Base-by-base conservation (phyloP, 1,140 invertebrate genomes). In the Penaeus indicus region DNA sequence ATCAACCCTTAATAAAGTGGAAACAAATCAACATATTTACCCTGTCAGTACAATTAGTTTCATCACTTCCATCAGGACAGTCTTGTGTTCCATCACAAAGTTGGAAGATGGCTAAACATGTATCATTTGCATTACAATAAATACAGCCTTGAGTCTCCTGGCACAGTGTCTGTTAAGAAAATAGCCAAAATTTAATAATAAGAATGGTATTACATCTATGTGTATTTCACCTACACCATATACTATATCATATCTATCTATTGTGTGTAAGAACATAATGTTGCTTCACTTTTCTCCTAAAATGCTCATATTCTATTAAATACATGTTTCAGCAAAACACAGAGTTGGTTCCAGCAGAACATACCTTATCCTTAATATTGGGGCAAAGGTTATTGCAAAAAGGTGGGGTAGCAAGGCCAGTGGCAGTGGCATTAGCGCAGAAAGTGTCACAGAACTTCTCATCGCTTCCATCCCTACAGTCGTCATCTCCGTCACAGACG, bases 61-160 rank as follows among this genome's bases (percentile, higher is more conserved):
- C 97, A 93, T 98, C 97, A 4, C 95, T 95, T 61, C 95, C 94
- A 92, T 97, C 96, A 22, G 93, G 91, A 92, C 97, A 97, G 92
- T 97, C 95, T 25, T 92, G 91, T 22, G 92, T 92, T 0, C 93
- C 94, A 92, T 97, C 95, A 92, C 96, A 97, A 3, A 96, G 93
- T 91, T 95, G 94, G 62, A 93, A 92, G 10, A 95, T 94, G 38
- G 94, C 92, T 72, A 97, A 94, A 93, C 96, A 97, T 32, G 75
- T 85, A 60, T 47, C 78, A 83, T 89, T 85, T 19, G 47, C 61
- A 3, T 61, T 86, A 69, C 91, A 91, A 21, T 64, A 75, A 1
- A 54, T 85, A 62, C 90, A 90, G 11, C 85, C 86, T n/a, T 84
- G 72, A 38, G 77, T 88, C 25, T 85, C 80, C 54, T 83, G 62